Conservation (phyloP, 2,113 vertebrate genomes). For the Menidia beryllina region DNA sequence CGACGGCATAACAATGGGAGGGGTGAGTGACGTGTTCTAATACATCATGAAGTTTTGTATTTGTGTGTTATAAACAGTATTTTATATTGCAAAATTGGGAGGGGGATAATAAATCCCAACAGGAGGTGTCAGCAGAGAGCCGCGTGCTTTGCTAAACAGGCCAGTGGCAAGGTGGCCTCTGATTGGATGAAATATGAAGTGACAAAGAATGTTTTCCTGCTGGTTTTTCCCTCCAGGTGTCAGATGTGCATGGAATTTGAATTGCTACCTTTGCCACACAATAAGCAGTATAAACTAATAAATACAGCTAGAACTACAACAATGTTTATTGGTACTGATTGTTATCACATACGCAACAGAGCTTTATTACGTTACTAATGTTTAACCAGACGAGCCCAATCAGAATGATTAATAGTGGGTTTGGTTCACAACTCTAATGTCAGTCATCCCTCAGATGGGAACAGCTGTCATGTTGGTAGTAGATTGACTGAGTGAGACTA, state of each 20-base stretch:
- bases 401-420: not conserved
- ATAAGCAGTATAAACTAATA: not conserved
- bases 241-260: conserved; percentile 35
- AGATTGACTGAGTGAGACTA: no score
- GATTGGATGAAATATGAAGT: conserved; percentile 64
- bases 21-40: conserved; percentile 84
- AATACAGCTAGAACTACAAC: conserved; percentile 4
- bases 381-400: not conserved
- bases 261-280: conserved; percentile 4
- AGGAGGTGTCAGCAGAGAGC: conserved; percentile 65
- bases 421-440: not conserved
- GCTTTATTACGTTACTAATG: not conserved
- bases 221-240: conserved; percentile 26
- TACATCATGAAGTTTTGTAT: not conserved
- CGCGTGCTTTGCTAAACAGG: conserved; percentile 22
- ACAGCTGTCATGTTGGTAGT: not conserved
- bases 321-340: not conserved
- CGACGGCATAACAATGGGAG: conserved; percentile 97
- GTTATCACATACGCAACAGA: not conserved
- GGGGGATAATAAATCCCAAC: conserved; percentile 15
- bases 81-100: not conserved
- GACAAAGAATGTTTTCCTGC: conserved; percentile 55
- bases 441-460: no score
- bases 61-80: not conserved
- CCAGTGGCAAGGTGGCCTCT: conserved; percentile 46